A percentile compares a stretch with the other conserved stretches of the same genome.
Evolutionary conservation across 30 jellyfish, hydroid and myxozoan genomes (phyloP).

Genomic region (Mastigias papua): DNA sequence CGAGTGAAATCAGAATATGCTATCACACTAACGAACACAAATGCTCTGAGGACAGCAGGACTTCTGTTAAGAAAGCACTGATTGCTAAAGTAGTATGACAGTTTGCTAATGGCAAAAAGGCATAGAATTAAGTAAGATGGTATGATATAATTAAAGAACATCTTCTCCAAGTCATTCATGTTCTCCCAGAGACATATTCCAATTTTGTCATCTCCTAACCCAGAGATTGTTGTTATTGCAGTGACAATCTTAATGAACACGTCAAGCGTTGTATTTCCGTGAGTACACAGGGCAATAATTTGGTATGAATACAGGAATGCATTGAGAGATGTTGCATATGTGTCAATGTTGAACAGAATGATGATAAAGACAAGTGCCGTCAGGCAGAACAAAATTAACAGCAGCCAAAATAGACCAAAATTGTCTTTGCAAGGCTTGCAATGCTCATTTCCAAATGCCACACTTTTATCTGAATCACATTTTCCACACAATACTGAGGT

Average conservation of each 20-base stretch:
- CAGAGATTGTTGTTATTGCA: constrained; percentile 56
- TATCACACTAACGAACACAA: constrained; percentile 75
- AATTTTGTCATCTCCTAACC: too few species aligned
- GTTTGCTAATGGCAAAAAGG: constrained; percentile 27
- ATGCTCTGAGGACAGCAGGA: constrained; percentile 48
- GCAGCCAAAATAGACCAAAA: constrained; percentile 36
- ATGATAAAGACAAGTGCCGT: constrained; percentile 37
- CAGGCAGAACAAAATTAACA: constrained; percentile 19
- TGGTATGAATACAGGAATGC: constrained; percentile 84
- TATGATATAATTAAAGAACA: constrained; percentile 61
- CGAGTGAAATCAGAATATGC: constrained; percentile 85
- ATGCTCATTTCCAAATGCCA: constrained; percentile 73
- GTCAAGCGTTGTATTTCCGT: constrained; percentile 47
- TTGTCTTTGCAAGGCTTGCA: constrained; percentile 50
- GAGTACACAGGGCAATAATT: constrained; percentile 57
- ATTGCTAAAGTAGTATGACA: constrained; percentile 30
- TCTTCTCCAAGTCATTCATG: constrained; percentile 67
- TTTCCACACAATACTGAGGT: constrained; percentile 76
- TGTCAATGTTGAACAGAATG: constrained; percentile 70
- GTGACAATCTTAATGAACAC: constrained; percentile 39
- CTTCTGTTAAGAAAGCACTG: constrained; percentile 57
- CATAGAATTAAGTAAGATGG: constrained; percentile 71
- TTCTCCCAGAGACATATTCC: constrained; percentile 81
- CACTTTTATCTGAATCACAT: constrained; percentile 63
- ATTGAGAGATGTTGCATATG: constrained; percentile 79